phyloP scores from a whole-genome alignment of 2,113 vertebrate species.

The Syrmaticus mikado region DNA sequence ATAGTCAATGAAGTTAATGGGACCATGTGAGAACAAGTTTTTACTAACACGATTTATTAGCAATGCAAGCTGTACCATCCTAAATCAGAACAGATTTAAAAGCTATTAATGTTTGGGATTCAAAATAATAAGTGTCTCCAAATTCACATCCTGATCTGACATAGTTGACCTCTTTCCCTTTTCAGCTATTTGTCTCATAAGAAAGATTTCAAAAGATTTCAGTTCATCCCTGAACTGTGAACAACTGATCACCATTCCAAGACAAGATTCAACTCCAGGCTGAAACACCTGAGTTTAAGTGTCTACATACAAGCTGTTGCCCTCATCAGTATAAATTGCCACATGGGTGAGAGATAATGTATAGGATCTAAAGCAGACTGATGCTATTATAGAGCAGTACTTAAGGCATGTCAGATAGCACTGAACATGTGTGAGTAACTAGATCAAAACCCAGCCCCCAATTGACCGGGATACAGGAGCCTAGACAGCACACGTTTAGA shows the following conservation, averaged over 20 bases:
- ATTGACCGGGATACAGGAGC: background rate
- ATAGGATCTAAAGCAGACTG: background rate
- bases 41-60: background rate
- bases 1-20: background rate
- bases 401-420: background rate
- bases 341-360: background rate
- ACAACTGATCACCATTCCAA: background rate
- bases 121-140: background rate
- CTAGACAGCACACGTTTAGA: background rate
- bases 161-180: background rate
- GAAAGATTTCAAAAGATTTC: background rate
- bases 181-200: background rate
- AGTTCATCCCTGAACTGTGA: background rate
- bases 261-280: background rate
- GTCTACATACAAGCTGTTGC: background rate
- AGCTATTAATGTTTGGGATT: background rate
- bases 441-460: background rate
- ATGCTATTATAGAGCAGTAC: background rate
- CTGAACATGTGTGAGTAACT: background rate
- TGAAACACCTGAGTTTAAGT: background rate
- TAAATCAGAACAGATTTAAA: background rate
- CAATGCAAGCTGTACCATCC: background rate
- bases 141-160: background rate
- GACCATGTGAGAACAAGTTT: background rate
- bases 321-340: background rate